Percentiles rank a stretch among this genome's conserved stretches.
Conservation (phyloP, 2,113 vertebrate species). For the Edolisoma coerulescens region DNA sequence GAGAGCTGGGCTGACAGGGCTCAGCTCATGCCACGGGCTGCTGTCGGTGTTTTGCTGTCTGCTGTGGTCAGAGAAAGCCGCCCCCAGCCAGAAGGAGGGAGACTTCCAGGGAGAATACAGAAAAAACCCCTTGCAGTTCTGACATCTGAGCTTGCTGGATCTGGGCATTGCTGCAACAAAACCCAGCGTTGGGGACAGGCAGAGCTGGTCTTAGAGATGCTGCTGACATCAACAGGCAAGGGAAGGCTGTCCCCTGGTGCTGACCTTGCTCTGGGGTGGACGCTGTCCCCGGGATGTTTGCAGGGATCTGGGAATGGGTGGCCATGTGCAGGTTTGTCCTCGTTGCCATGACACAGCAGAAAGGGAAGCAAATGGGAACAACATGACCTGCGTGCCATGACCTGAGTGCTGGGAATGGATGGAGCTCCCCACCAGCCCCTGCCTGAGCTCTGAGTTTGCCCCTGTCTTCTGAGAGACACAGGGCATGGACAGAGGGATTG, state of each 20-base stretch:
- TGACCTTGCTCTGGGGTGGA: not conserved
- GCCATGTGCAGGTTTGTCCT: not conserved
- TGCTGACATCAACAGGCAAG: not conserved
- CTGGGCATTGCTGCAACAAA: not conserved
- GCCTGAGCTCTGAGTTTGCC: not conserved
- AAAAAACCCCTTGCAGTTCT: not conserved
- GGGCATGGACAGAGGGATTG: not conserved
- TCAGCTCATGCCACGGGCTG: not conserved
- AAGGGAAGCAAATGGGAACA: not conserved
- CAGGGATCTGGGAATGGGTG: not conserved
- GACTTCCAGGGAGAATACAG: not conserved
- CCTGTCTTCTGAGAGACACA: not conserved
- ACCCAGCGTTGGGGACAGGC: not conserved
- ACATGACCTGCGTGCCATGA: not conserved
- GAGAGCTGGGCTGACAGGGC: not conserved
- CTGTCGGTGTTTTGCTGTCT: not conserved
- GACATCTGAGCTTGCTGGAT: not conserved
- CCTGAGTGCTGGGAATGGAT: not conserved
- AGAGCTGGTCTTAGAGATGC: rapidly evolving
- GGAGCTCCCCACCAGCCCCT: not conserved
- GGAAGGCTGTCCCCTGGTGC: not conserved
- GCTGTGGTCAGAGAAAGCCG: not conserved
- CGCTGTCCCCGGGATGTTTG: not conserved
- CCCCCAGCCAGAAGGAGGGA: not conserved
- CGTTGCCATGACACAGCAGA: rapidly evolving